These are phyloP conservation scores for Andrena fulva DNA, from an alignment of 2,888 invertebrate genomes.

Conservation along the genomic window DNA sequence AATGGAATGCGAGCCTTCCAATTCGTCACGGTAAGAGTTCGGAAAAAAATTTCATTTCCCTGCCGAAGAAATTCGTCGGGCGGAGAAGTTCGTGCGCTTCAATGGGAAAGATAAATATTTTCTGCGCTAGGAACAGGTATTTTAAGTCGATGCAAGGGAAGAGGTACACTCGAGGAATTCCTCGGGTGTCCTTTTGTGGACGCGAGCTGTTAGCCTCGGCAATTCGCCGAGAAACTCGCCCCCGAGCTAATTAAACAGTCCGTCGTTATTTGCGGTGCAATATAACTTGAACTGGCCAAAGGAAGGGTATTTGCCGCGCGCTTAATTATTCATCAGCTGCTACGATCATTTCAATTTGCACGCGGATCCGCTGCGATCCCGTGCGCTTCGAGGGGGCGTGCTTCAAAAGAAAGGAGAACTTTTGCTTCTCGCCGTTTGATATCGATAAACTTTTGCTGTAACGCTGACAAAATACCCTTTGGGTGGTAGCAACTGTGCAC, in stretches of 20 bases:
- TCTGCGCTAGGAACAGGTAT: neutral
- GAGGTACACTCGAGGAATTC: conserved; percentile 32
- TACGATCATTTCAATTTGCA: conserved; percentile 46
- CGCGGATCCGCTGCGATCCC: conserved; percentile 25
- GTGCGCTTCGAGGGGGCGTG: neutral
- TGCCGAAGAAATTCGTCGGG: too few species aligned
- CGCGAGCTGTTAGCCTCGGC: conserved; percentile 36
- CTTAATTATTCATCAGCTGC: conserved; percentile 49
- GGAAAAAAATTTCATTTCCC: too few species aligned
- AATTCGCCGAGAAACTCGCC: conserved; percentile 53
- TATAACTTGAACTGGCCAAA: conserved; percentile 57
- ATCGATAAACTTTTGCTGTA: neutral
- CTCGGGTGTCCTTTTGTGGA: conserved; percentile 42
- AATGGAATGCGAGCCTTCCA: too few species aligned
- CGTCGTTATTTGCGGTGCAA: conserved; percentile 65
- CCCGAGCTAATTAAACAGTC: conserved; percentile 62
- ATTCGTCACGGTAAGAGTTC: too few species aligned
- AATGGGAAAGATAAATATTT: neutral
- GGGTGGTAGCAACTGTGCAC: neutral
- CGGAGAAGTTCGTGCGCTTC: neutral
- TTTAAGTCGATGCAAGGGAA: conserved; percentile 10
- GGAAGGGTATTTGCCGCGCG: conserved; percentile 53
- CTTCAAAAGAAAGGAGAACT: conserved; percentile 1
- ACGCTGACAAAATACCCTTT: neutral
- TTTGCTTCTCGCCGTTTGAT: neutral